phyloP scores from a whole-genome alignment of 2,888 invertebrate species.

The Clepsis dumicolana region DNA sequence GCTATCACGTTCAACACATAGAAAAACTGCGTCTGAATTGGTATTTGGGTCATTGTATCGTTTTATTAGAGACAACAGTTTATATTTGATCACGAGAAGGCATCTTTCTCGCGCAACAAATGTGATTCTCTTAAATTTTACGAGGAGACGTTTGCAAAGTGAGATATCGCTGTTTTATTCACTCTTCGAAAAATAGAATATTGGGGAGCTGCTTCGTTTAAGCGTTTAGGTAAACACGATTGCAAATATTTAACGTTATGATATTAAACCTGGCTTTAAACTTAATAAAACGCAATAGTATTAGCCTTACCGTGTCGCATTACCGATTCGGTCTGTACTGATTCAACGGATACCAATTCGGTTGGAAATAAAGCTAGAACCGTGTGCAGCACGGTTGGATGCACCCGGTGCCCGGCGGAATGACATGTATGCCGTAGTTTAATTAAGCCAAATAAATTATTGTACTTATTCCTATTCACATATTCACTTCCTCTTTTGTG shows the following conservation, averaged over 20 bases:
- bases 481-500: no score
- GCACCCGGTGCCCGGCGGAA: neutral
- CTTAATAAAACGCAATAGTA: neutral
- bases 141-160: constrained; percentile 24
- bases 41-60: constrained; percentile 68
- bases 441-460: neutral
- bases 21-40: constrained; percentile 63
- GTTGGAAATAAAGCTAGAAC: constrained; percentile 12
- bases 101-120: constrained; percentile 21
- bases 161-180: constrained; percentile 35
- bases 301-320: neutral
- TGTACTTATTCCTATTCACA: no score
- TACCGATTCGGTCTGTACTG: constrained; percentile 9
- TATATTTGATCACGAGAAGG: constrained; percentile 27
- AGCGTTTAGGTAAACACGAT: neutral
- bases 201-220: neutral
- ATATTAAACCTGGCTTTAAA: neutral
- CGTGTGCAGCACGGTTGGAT: neutral
- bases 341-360: constrained; percentile 20
- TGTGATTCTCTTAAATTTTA: constrained; percentile 28
- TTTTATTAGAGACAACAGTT: constrained; percentile 41
- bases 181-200: constrained; percentile 15
- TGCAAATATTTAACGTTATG: neutral
- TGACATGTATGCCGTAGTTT: neutral
- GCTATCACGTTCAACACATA: constrained; percentile 54